Evolutionary conservation across 1,140 invertebrate genomes (phyloP), one percentile per base, ranked within the genome.

Genomic region (Andrena cerasifolii): DNA sequence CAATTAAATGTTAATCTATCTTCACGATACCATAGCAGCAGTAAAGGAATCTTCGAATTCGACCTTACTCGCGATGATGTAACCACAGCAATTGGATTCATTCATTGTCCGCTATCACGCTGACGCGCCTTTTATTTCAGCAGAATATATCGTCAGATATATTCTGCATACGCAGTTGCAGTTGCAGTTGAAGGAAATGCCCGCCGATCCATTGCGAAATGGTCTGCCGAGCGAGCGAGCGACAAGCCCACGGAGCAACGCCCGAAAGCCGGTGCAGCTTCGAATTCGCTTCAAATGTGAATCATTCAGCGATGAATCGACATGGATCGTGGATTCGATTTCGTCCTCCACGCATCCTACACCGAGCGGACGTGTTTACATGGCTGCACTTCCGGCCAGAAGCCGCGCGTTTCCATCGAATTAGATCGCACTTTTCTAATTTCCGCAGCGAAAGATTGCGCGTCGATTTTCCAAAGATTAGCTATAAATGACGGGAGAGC

Each of bases 191-290:
- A 31, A 66, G 62, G 63, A 82, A 76, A 67, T 56, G 75, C 75
- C 61, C 40, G 59, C 54, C 36, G 65, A 65, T 58, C 59, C 43
- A 54, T 79, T 78, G 74, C 73, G 71, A 82, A 83, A 84, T 70
- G 36, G 51, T 68, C 68, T 56, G 45, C 56, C 26, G 49, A 26
- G 26, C 71, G 49, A 26, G 26, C 71, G 71, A 54, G 28, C 51
- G 58, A 36, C 65, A 68, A 47, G 28, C 21, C 56, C 61, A 80
- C 71, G 62, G 58, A 74, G 51, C 56, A 47, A 59, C 65, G 49
- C 65, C 59, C 56, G 74, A 79, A 79, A 62, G 54, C 28, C n/a
- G n/a, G n/a, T n/a, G n/a, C n/a, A n/a, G n/a, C n/a, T n/a, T n/a
- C n/a, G n/a, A n/a, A n/a, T 40, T 40, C 36, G 36, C 3, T 40